Base-by-base conservation (phyloP, 2,113 vertebrate species). In the Fulmarus glacialis region DNA sequence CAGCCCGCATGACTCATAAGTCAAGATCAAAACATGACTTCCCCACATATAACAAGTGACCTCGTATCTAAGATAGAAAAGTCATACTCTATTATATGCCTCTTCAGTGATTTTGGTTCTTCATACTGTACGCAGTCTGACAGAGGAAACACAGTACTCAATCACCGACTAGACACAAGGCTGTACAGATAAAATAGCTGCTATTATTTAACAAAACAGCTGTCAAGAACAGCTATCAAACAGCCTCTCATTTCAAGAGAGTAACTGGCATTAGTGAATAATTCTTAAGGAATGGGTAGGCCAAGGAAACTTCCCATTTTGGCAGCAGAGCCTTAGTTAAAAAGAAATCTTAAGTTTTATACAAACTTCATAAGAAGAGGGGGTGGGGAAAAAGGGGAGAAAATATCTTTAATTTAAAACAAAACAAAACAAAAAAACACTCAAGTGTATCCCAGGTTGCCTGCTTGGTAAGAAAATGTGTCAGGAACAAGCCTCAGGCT, bases 81-180 rank as follows among this genome's bases (percentile, higher is more conserved):
- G 38, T 6, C 67, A 53, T 38, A 7, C 18, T 27, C 48, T 68
- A 4, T 21, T 1, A 34, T 2, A 4, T 1, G 3, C 18, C 20
- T 27, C 22, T 2, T 2, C 81, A 34, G 34, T 23, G n/a, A 30
- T 11, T 40, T 47, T 30, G n/a, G 13, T 3, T 34, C 26, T 55
- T 70, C 50, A 24, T 4, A 9, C 5, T 4, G 34, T 4, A 26
- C 5, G 30, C 45, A 47, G 40, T 6, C 32, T 40, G 63, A 27
- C 20, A 5, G 13, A 64, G 50, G 55, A 47, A 79, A 43, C n/a
- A 12, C 63, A 17, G 74, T 1, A 4, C 52, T 26, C 60, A 26
- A 10, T 5, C 23, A 17, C 66, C 18, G n/a, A 21, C 9, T 10
- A 70, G 73, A 60, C n/a, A 70, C 40, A 62, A 86, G 63, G 68